Evolutionary conservation across 2,888 invertebrate genomes (phyloP), one percentile per base, ranked within the genome.

Genomic region (Xanthia icteritia): DNA sequence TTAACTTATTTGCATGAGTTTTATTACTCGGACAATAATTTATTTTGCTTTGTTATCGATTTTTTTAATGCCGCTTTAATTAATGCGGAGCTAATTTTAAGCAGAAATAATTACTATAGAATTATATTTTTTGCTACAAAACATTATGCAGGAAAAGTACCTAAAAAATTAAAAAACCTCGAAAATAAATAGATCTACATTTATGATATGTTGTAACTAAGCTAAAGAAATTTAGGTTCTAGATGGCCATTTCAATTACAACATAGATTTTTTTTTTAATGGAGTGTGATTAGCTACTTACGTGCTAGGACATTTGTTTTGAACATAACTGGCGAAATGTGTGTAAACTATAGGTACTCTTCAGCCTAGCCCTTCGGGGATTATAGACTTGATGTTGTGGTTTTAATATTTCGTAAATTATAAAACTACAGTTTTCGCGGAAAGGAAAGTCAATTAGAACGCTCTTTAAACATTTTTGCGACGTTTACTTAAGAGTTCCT

Each of bases 1-100:
- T 89, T 89, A 89, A 88, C 88, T 89, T 89, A 92, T 92, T 93
- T 92, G 89, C 91, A 92, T 92, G 87, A 84, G 67, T 81, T 77
- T 85, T 71, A 70, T 81, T 70, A 77, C 77, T 73, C n/a, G 48
- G 48, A 73, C n/a, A 64, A 72, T 73, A 39, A 73, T 75, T 75
- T 48, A 63, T 76, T 76, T 72, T 80, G 71, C 31, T 13, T 58
- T 58, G 13, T 20, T 70, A 48, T 42, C 15, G 36, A 48, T 23
- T 39, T 39, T 77, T 68, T 61, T 15, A 27, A 20, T 15, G 27
- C 17, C 4, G 45, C 23, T 54, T 51, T 63, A 23, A 73, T 70
- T 5, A 65, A 60, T 76, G 15, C 11, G n/a, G 0, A 15, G 42
- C 9, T 63, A 51, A 69, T 69, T 63, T 48, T 42, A 56, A 2